These are phyloP conservation scores for Porites evermanni DNA, from an alignment of 92 coral and sea anemone genomes.

Conservation along the genomic window DNA sequence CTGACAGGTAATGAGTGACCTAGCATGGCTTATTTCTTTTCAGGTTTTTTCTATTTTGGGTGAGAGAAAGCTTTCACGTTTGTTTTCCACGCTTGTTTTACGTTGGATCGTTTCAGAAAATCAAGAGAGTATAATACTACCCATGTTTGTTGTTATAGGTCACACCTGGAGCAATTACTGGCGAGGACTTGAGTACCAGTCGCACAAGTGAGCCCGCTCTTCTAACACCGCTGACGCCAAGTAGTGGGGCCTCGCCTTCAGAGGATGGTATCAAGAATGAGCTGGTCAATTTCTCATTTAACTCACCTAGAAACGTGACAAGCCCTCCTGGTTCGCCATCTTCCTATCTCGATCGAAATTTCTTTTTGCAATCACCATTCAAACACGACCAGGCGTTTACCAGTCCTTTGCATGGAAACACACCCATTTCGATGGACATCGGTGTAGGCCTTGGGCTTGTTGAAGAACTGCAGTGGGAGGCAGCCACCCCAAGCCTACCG, in stretches of 20 bases:
- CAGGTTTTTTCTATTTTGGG: background rate
- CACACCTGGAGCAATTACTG: conserved; percentile 64
- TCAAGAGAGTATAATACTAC: too few relatives aligned
- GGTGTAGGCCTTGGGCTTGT: conserved; percentile 6
- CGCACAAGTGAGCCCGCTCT: conserved; percentile 64
- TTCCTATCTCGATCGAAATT: conserved; percentile 46
- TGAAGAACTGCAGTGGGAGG: conserved; percentile 41
- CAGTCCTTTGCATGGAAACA: conserved; percentile 23
- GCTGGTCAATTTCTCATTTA: conserved; percentile 38
- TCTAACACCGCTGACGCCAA: conserved; percentile 71
- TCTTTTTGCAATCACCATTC: conserved; percentile 52
- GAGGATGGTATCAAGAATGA: conserved; percentile 44
- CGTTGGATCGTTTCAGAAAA: background rate
- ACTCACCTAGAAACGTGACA: conserved; percentile 14
- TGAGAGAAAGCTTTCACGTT: background rate
- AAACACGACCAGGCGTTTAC: conserved; percentile 9
- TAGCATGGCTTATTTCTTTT: background rate
- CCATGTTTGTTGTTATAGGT: conserved; percentile 31
- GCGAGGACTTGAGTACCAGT: conserved; percentile 38
- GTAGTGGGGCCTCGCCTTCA: conserved; percentile 59
- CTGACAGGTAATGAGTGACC: background rate
- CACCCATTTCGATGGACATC: background rate
- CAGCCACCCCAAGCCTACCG: conserved; percentile 43
- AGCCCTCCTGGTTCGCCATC: conserved; percentile 51
- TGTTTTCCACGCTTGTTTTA: background rate